Conservation (phyloP, 2,797 vertebrate genomes). For the Phylloscopus collybita region DNA sequence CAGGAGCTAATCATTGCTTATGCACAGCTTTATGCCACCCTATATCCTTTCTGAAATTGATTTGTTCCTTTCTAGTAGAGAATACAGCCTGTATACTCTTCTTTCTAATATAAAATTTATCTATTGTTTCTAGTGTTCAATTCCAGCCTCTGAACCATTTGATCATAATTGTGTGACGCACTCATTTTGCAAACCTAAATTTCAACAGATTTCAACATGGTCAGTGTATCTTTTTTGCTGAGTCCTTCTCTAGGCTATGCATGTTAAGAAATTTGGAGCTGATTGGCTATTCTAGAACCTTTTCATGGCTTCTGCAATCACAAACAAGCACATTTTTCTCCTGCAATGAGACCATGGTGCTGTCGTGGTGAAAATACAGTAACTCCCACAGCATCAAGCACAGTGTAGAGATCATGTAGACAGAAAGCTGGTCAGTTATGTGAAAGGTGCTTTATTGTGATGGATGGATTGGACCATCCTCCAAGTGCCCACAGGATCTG, state of each 20-base stretch:
- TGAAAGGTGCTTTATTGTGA: background rate
- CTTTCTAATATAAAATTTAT: background rate
- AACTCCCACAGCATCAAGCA: background rate
- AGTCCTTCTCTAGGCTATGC: background rate
- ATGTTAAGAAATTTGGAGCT: background rate
- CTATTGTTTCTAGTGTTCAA: background rate
- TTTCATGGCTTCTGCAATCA: background rate
- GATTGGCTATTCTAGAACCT: background rate
- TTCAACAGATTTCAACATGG: background rate
- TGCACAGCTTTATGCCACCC: background rate
- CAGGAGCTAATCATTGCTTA: background rate
- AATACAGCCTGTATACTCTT: background rate
- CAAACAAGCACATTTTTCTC: background rate
- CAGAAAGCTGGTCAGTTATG: background rate
- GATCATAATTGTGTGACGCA: background rate
- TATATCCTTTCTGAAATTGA: background rate
- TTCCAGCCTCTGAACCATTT: background rate
- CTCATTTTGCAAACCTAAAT: background rate
- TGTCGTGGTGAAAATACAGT: background rate
- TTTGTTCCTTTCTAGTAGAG: background rate
- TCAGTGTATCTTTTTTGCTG: background rate
- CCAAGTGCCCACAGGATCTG: background rate
- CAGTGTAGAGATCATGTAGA: background rate
- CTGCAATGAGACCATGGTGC: background rate
- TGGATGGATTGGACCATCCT: background rate